Percentiles rank a stretch among this genome's conserved stretches.
Conservation (phyloP, 2,797 vertebrate species). For the Darevskia nairensis region DNA sequence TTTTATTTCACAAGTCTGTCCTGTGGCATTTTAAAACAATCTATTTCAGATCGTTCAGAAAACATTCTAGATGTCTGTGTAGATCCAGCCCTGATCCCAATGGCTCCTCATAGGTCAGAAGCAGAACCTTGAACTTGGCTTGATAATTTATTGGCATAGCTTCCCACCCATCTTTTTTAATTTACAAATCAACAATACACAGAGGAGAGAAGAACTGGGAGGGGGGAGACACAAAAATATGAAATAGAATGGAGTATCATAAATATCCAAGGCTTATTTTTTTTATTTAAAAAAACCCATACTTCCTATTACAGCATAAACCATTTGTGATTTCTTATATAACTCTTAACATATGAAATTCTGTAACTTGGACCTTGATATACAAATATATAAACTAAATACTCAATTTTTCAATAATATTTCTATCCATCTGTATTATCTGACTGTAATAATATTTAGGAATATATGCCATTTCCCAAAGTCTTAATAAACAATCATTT, state of each 20-base stretch:
- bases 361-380: neutral
- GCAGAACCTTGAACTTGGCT: no score
- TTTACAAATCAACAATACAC: neutral
- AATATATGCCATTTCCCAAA: neutral
- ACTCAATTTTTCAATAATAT: neutral
- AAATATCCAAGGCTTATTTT: neutral
- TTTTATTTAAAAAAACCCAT: neutral
- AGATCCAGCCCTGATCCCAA: no score
- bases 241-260: neutral
- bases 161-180: neutral
- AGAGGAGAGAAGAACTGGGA: neutral
- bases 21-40: no score
- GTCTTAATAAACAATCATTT: neutral
- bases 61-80: no score
- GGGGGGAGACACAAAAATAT: neutral
- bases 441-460: neutral
- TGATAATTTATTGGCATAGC: no score
- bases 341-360: neutral
- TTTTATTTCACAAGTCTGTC: no score
- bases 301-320: neutral
- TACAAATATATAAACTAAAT: neutral
- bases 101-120: no score
- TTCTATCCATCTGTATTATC: neutral
- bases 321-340: neutral
- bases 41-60: no score